phyloP scores from a whole-genome alignment of 2,888 invertebrate genomes.

The Synanthedon andrenaeformis region DNA sequence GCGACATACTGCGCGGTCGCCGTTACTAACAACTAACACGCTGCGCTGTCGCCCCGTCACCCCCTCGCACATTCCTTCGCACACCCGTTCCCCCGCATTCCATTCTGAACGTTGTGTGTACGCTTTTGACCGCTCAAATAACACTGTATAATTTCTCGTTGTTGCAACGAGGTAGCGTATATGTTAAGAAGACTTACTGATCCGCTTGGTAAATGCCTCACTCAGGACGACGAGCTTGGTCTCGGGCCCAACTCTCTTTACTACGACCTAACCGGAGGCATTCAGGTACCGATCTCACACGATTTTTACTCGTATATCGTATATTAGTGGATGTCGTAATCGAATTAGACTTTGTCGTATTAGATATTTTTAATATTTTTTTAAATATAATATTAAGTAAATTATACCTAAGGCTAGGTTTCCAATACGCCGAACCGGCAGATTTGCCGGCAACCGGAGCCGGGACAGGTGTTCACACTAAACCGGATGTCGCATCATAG shows the following conservation, averaged over 20 bases:
- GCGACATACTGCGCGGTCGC: too few species aligned
- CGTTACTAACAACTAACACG: constrained; percentile 24
- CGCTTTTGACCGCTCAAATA: constrained; percentile 41
- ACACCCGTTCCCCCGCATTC: not conserved
- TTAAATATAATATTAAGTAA: too few species aligned
- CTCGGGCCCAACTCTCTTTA: constrained; percentile 67
- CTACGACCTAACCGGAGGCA: constrained; percentile 69
- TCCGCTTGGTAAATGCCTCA: constrained; percentile 66
- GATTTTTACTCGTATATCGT: not conserved
- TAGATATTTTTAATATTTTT: not conserved
- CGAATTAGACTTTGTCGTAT: too few species aligned
- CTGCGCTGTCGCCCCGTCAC: constrained; percentile 14
- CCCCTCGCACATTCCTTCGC: not conserved
- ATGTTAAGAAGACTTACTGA: constrained; percentile 61
- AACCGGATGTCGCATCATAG: too few species aligned
- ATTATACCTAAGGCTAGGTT: too few species aligned
- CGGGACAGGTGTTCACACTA: too few species aligned
- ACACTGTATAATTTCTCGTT: constrained; percentile 40
- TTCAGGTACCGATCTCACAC: constrained; percentile 54
- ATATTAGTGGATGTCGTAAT: not conserved
- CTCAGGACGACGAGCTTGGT: constrained; percentile 68
- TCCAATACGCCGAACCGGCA: too few species aligned
- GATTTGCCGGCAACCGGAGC: too few species aligned
- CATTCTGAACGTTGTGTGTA: constrained; percentile 13
- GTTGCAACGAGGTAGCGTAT: constrained; percentile 56